Base-by-base conservation (phyloP, 2,113 vertebrate genomes). In the Circaetus gallicus region DNA sequence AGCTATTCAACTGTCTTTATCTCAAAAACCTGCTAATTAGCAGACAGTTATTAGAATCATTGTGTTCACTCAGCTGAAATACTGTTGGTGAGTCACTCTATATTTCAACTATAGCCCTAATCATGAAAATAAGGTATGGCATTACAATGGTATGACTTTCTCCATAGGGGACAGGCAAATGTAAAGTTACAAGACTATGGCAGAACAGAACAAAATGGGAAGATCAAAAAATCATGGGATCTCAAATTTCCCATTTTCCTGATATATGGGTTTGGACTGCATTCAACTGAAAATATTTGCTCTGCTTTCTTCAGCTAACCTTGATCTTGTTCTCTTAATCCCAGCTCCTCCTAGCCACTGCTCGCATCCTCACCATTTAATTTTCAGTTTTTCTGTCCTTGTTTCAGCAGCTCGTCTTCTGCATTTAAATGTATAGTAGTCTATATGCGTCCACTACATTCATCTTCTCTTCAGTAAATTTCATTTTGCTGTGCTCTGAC, bases 21-120 rank as follows among this genome's bases (percentile, higher is more conserved):
- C 78, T 94, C 78, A 72, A 85, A 95, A 96, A 67, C 81, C 89
- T 94, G 69, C 93, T 94, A 94, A 96, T 96, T 96, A 95, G 78
- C 56, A 76, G 86, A 50, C 70, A 61, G 89, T 87, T 96, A 89
- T 55, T 97, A 85, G 66, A 89, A 76, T 94, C 12, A 71, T 40
- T 86, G 73, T 87, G 74, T 93, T 92, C 86, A 59, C 84, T 89
- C 89, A n/a, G 78, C 40, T 85, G 89, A 89, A 92, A 76, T 84
- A 61, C 61, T 92, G 69, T 52, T 93, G 61, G 53, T 93, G 89
- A 96, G 73, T 91, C 73, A 94, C 47, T 78, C n/a, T 81, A 1
- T 86, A 84, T 91, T 93, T 87, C 73, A 82, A 6, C 69, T 67
- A 10, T 38, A 91, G 56, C 34, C 70, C 62, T 87, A 53, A 82